Evolutionary conservation across 1,140 invertebrate genomes (phyloP).

Genomic region (Bombus consobrinus): DNA sequence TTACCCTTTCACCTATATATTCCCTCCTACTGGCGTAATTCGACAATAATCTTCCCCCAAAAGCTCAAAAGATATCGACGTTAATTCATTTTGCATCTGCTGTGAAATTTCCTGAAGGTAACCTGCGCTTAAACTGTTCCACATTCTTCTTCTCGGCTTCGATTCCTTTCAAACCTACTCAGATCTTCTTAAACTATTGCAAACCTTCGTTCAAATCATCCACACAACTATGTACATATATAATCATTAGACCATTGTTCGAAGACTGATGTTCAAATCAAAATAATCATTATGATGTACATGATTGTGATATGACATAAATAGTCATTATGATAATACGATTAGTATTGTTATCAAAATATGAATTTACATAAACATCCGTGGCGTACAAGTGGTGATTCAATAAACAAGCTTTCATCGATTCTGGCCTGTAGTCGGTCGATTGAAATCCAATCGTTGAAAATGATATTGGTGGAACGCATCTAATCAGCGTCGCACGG

Average conservation of each 20-base stretch:
- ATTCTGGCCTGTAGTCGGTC: too few relatives aligned
- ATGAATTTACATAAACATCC: background rate
- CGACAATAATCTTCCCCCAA: background rate
- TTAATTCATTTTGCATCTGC: background rate
- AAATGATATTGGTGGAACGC: background rate
- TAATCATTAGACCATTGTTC: background rate
- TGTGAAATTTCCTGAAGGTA: background rate
- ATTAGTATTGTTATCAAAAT: background rate
- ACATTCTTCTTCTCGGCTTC: background rate
- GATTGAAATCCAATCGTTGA: too few relatives aligned
- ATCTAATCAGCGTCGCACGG: constrained; percentile 1
- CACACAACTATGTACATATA: background rate
- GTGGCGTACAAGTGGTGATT: background rate
- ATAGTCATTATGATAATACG: too few relatives aligned
- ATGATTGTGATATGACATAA: too few relatives aligned
- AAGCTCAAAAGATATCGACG: background rate
- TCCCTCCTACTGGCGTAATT: background rate
- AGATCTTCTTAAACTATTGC: background rate
- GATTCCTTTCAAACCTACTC: background rate
- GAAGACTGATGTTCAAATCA: background rate
- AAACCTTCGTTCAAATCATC: background rate
- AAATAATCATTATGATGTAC: too few relatives aligned
- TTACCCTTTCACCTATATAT: background rate
- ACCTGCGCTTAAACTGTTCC: background rate
- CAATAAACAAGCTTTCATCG: background rate